Evolutionary conservation across 2,888 invertebrate species (phyloP).

Genomic region (Amphiduros pacificus): DNA sequence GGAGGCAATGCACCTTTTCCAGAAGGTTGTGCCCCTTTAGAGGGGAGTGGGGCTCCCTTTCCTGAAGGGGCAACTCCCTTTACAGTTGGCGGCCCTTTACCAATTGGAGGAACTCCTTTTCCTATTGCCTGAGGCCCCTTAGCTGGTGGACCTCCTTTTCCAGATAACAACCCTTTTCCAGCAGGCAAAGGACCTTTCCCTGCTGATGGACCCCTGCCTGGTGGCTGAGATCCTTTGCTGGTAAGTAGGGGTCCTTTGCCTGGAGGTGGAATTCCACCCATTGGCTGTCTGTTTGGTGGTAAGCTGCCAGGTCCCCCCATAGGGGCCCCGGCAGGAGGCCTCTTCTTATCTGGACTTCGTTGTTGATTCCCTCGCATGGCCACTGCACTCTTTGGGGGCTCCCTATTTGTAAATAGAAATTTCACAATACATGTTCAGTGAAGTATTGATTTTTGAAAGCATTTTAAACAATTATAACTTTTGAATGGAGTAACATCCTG

Average conservation of each 20-base stretch:
- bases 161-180: no score
- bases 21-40: background rate
- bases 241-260: slow-evolving; percentile 3
- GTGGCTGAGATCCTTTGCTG: background rate
- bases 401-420: background rate
- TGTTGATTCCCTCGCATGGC: background rate
- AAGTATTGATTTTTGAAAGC: no score
- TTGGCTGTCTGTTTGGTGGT: background rate
- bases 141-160: background rate
- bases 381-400: slow-evolving; percentile 17
- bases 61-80: no score
- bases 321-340: background rate
- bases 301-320: background rate
- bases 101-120: background rate
- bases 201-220: background rate
- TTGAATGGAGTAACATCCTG: no score
- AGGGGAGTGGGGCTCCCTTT: background rate
- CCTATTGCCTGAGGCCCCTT: no score
- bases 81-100: background rate
- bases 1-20: background rate
- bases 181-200: background rate
- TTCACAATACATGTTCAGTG: no score
- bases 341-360: background rate
- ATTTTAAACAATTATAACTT: no score
- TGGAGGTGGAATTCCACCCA: background rate